Conservation (phyloP, 1,140 invertebrate species). For the Cataglyphis hispanica region DNA sequence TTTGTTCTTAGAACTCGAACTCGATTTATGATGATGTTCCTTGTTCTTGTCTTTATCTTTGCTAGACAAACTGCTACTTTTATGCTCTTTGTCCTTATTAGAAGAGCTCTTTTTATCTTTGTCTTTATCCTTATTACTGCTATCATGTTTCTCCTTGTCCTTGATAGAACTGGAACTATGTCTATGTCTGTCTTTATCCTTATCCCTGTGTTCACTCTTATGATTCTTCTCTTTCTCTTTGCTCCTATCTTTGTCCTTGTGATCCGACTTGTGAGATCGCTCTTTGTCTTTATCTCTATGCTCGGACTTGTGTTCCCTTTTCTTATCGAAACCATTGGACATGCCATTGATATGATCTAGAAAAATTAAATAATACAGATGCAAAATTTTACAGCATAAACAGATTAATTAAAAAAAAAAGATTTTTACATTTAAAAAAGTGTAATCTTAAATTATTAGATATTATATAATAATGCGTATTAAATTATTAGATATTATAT, state of each 20-base stretch:
- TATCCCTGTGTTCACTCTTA: constrained; percentile 82
- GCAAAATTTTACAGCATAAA: background rate
- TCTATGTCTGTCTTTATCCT: constrained; percentile 81
- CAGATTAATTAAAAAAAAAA: too few relatives aligned
- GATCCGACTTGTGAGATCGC: constrained; percentile 86
- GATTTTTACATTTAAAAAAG: background rate
- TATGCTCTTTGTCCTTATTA: constrained; percentile 89
- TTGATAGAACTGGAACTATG: constrained; percentile 82
- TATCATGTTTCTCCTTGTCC: constrained; percentile 84
- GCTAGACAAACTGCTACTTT: constrained; percentile 88
- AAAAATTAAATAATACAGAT: constrained; percentile 15
- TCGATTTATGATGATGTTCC: constrained; percentile 84
- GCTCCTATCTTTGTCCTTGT: constrained; percentile 85
- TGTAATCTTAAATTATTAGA: background rate
- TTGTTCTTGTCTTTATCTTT: constrained; percentile 85
- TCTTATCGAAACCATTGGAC: constrained; percentile 90
- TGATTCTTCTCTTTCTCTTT: constrained; percentile 85
- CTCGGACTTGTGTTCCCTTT: constrained; percentile 91
- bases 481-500: background rate
- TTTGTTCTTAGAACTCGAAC: constrained; percentile 83
- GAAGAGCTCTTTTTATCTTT: constrained; percentile 83
- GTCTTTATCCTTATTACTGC: constrained; percentile 75
- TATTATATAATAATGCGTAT: background rate
- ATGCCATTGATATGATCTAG: constrained; percentile 90
- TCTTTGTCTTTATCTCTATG: constrained; percentile 89